Evolutionary conservation across 2,888 invertebrate species (phyloP), one percentile per base, ranked within the genome.

Genomic region (Drosophila crucigera): DNA sequence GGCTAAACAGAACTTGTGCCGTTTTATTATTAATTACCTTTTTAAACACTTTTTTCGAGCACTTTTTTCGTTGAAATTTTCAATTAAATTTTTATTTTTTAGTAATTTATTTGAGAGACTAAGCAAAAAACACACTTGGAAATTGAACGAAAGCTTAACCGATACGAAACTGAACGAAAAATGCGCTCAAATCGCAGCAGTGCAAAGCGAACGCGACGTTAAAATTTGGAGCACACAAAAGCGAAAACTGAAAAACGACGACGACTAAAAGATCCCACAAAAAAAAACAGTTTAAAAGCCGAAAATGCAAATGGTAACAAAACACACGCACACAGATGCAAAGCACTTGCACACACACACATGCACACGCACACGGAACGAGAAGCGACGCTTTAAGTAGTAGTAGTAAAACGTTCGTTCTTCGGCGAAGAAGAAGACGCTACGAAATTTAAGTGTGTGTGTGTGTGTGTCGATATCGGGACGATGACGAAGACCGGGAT

Each of bases 321-420:
- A 65, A 58, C 59, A 68, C 49, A 56, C 49, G 50, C 64, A 59
- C 54, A 61, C 16, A 22, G 14, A 9, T 25, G 16, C 25, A 31
- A n/a, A 41, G 19, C 37, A 52, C 28, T 52, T 62, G 53, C 64
- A 56, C 54, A 54, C 52, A 61, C 64, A 58, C 62, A 73, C 52
- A 50, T 49, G 50, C 64, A 55, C 58, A 55, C 16, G 54, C 68
- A 61, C 55, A 53, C 50, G 58, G 55, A 39, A 54, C 49, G 60
- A 39, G 28, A 43, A 41, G 59, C 25, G 19, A 25, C n/a, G 52
- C 1, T 50, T 50, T 37, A 35, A 35, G 71, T 69, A 25, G 9
- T 47, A 43, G 22, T 47, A 47, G 83, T 85, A 84, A 90, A 88
- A 90, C 84, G 90, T 85, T 88, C 83, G 89, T 85, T 85, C 89